Base-by-base conservation (phyloP, 1,140 invertebrate genomes). In the Pachypeltis micranthus region DNA sequence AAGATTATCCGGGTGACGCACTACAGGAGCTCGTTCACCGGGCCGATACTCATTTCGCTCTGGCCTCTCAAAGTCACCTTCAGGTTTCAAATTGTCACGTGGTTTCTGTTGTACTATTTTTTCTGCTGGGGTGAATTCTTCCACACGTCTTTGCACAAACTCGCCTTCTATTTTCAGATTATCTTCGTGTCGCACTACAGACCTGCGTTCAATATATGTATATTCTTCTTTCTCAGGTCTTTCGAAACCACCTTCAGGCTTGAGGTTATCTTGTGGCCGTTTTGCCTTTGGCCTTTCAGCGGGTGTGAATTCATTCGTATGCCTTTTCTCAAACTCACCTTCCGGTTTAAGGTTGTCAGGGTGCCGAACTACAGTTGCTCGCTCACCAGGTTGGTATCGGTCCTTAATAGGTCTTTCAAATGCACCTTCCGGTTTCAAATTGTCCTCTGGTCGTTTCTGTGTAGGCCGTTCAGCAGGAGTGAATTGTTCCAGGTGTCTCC, bases 41-140 rank as follows among this genome's bases (percentile, higher is more conserved):
- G 73, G 76, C 16, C 69, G 67, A 61, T 70, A 61, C 67, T 71
- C 68, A 26, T 69, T 61, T 10, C 60, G 66, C 12, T 67, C 61
- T 26, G 74, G 77, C 61, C 63, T 67, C 66, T 76, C 75, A 61
- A 80, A 80, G 28, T 78, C 75, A 12, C 81, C 81, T 70, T 79
- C 78, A 25, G 78, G 78, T 66, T 69, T 74, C 16, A 83, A 72
- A 71, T 85, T 85, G 69, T 85, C 82, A 65, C 78, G 74, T 14
- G 65, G 68, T 27, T 57, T 62, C 1, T 63, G 54, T 57, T 68
- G 69, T 24, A 63, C 62, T 0, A 69, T 64, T 64, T 65, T 69
- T 68, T 76, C 74, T 27, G 67, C 70, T 1, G 70, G 67, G n/a
- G 61, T 59, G 23, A 67, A 73, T 24, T 74, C 69, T 12, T 74